Evolutionary conservation across 2,113 vertebrate species (phyloP).

Genomic region (Coreoperca whiteheadi): DNA sequence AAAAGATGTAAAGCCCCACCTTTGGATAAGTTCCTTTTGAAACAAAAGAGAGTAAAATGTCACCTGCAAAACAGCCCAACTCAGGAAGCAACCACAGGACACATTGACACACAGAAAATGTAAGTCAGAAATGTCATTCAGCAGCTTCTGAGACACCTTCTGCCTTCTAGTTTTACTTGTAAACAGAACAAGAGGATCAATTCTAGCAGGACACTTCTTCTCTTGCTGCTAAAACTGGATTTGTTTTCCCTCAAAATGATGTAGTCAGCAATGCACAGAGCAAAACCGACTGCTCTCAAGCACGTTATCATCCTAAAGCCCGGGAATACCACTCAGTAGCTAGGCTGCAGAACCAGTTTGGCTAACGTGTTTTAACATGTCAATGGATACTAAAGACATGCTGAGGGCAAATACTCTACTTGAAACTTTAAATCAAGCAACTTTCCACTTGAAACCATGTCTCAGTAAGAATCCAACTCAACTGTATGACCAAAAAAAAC

Average conservation of each 20-base stretch:
- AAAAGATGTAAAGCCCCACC: constrained; percentile 23
- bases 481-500: not conserved
- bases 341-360: constrained; percentile 77
- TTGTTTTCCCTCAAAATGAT: constrained; percentile 31
- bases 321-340: constrained; percentile 37
- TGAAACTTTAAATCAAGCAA: constrained; percentile 16
- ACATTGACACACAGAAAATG: constrained; percentile 31
- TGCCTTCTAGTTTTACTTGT: not conserved
- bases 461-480: not conserved
- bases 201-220: not conserved
- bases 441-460: not conserved
- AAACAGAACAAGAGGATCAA: constrained; percentile 3
- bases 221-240: not conserved
- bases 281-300: constrained; percentile 5
- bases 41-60: constrained; percentile 62
- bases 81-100: constrained; percentile 9
- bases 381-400: constrained; percentile 29
- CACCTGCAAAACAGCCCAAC: constrained; percentile 46
- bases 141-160: not conserved
- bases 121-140: not conserved
- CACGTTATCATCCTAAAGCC: constrained; percentile 52
- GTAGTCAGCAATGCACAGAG: not conserved
- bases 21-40: constrained; percentile 10
- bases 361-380: constrained; percentile 72
- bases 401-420: constrained; percentile 22